A percentile compares a stretch with the other conserved stretches of the same genome.
Evolutionary conservation across 2,888 invertebrate species (phyloP).

Genomic region (Spisula subtruncata): DNA sequence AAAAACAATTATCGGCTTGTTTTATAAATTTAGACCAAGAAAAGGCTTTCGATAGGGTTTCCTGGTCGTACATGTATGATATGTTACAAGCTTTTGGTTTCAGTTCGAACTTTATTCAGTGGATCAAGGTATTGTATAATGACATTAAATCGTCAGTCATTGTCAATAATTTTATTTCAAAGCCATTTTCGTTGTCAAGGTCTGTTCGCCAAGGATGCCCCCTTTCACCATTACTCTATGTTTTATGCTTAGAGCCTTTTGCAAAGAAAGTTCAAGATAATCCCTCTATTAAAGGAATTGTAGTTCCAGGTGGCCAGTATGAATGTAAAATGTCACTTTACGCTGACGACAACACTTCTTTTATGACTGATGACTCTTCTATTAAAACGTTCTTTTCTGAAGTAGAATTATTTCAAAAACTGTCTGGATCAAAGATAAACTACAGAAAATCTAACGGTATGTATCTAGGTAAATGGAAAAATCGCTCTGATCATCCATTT

Average conservation of each 20-base stretch:
- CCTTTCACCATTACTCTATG: neutral
- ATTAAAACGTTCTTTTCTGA: conserved; percentile 32
- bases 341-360: conserved; percentile 50
- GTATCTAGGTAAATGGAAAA: conserved; percentile 70
- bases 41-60: conserved; percentile 75
- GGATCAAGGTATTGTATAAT: conserved; percentile 73
- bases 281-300: conserved; percentile 41
- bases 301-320: conserved; percentile 40
- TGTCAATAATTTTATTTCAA: conserved; percentile 56
- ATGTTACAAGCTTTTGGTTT: conserved; percentile 69
- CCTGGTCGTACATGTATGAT: conserved; percentile 69
- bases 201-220: neutral
- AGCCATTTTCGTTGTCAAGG: neutral
- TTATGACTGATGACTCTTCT: conserved; percentile 38
- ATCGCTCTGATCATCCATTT: conserved; percentile 67
- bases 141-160: conserved; percentile 59
- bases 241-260: conserved; percentile 59
- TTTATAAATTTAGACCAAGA: conserved; percentile 74
- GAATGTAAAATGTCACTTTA: conserved; percentile 50
- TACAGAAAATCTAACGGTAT: conserved; percentile 65
- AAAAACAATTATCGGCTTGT: conserved; percentile 45
- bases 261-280: conserved; percentile 49
- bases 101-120: conserved; percentile 63
- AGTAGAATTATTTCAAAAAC: conserved; percentile 37
- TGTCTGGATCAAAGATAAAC: conserved; percentile 67